Percentiles rank a stretch among this genome's conserved stretches.
Evolutionary conservation across 1,140 invertebrate genomes (phyloP).

Genomic region (Trachymyrmex septentrionalis): DNA sequence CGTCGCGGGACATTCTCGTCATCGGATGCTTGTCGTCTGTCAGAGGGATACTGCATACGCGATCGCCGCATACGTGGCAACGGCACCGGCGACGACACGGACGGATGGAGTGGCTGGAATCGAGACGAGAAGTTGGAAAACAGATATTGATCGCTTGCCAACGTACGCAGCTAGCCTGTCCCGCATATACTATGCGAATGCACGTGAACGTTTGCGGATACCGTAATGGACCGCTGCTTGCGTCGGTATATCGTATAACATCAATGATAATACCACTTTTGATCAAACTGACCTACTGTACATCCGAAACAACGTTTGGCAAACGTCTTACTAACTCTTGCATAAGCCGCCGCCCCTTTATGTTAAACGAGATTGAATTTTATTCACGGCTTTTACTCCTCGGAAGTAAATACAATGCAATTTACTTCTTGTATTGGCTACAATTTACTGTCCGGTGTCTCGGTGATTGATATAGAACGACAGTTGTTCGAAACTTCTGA

Average conservation of each 20-base stretch:
- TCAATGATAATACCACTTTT: constrained; percentile 27
- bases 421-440: background rate
- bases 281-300: background rate
- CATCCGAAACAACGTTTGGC: constrained; percentile 24
- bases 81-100: constrained; percentile 16
- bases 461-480: constrained; percentile 19
- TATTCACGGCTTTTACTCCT: constrained; percentile 10
- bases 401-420: background rate
- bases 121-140: constrained; percentile 75
- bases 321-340: background rate
- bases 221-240: constrained; percentile 42
- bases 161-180: constrained; percentile 21
- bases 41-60: constrained; percentile 21
- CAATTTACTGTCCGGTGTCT: constrained; percentile 19
- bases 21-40: constrained; percentile 56
- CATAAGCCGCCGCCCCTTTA: background rate
- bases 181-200: constrained; percentile 62
- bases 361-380: constrained; percentile 28
- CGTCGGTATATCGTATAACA: constrained; percentile 15
- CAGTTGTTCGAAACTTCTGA: constrained; percentile 9
- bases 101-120: constrained; percentile 69
- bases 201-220: constrained; percentile 60
- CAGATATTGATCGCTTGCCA: constrained; percentile 73
- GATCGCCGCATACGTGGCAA: constrained; percentile 6
- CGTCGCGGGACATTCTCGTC: constrained; percentile 48